Evolutionary conservation across 1,140 invertebrate genomes (phyloP).

Genomic region (Pachypsylla venusta): DNA sequence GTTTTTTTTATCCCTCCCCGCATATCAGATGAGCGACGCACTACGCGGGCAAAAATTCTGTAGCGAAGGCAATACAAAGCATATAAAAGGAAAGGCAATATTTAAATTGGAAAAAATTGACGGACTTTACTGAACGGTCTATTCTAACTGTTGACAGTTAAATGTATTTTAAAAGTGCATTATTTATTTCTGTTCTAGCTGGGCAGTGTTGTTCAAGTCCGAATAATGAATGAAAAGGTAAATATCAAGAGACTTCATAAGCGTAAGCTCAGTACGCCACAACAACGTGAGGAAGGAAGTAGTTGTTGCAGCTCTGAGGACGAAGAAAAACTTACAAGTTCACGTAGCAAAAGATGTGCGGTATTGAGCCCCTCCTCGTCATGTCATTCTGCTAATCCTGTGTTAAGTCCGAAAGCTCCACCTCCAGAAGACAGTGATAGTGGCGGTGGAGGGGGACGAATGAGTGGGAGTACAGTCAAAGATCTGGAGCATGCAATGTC

Average conservation of each 20-base stretch:
- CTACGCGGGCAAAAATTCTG: too few species aligned
- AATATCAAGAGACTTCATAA: constrained; percentile 33
- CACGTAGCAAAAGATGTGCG: constrained; percentile 31
- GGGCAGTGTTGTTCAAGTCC: constrained; percentile 13
- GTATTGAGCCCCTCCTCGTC: constrained; percentile 45
- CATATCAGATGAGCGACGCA: too few species aligned
- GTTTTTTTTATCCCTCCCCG: too few species aligned
- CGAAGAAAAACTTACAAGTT: constrained; percentile 32
- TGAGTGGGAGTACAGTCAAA: constrained; percentile 53
- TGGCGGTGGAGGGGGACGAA: constrained; percentile 25
- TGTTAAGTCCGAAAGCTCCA: constrained; percentile 30
- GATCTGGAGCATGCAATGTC: constrained; percentile 93
- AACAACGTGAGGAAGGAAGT: constrained; percentile 31
- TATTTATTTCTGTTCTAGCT: constrained; percentile 18
- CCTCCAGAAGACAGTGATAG: constrained; percentile 28
- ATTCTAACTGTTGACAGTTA: too few species aligned
- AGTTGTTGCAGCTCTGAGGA: constrained; percentile 37
- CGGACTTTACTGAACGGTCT: too few species aligned
- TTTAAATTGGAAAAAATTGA: too few species aligned
- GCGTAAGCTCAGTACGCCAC: constrained; percentile 31
- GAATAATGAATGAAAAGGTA: neutral
- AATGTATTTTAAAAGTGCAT: too few species aligned
- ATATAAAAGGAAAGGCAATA: too few species aligned
- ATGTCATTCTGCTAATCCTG: constrained; percentile 33
- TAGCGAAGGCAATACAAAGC: too few species aligned